Evolutionary conservation across 2,888 invertebrate species (phyloP).

Genomic region (Leuctra nigra): DNA sequence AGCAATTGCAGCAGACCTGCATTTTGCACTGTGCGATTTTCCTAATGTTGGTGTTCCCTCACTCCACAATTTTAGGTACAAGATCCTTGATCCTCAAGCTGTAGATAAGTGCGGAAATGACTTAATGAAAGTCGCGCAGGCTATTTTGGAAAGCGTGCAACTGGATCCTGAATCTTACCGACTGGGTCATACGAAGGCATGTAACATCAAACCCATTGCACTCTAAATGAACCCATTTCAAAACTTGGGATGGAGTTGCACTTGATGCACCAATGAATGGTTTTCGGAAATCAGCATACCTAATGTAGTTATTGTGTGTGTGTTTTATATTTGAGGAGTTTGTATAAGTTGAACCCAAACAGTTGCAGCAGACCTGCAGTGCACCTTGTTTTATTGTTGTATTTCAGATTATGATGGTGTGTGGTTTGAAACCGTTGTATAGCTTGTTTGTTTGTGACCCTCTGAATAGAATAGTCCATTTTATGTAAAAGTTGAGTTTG

Average conservation of each 20-base stretch:
- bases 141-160: conserved; percentile 74
- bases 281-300: neutral
- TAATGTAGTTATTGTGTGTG: neutral
- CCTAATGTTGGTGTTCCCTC: neutral
- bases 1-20: conserved; percentile 20
- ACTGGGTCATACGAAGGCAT: conserved; percentile 98
- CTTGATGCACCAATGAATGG: neutral
- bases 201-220: conserved; percentile 41
- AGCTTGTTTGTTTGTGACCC: no score
- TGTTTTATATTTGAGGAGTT: neutral
- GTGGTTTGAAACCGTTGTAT: no score
- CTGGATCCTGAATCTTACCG: conserved; percentile 90
- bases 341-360: neutral
- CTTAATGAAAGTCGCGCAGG: conserved; percentile 74
- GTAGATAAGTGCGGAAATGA: conserved; percentile 63
- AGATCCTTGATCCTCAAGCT: conserved; percentile 93
- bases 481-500: no score
- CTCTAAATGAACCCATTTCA: neutral
- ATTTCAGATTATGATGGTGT: no score
- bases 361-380: conserved; percentile 9
- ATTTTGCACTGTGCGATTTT: neutral
- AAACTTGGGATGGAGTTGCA: neutral
- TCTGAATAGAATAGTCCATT: no score
- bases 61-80: conserved; percentile 64
- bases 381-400: no score